These are phyloP conservation scores for Drosophila guanche DNA, from an alignment of 1,140 invertebrate genomes.

Conservation along the genomic window DNA sequence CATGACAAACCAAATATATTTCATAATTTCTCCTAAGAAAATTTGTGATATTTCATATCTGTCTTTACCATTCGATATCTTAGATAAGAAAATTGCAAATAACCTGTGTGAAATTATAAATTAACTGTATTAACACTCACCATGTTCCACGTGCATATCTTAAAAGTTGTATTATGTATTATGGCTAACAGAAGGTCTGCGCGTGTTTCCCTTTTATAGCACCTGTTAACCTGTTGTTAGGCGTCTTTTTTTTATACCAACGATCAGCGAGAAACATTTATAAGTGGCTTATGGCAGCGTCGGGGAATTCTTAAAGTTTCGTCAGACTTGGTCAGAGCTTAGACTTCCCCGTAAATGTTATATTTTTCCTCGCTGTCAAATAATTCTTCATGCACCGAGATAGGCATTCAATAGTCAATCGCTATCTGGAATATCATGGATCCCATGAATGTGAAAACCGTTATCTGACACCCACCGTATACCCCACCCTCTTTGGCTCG, in stretches of 20 bases:
- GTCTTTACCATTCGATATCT: no score
- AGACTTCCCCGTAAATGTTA: no score
- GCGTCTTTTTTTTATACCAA: no score
- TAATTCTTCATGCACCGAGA: conserved; percentile 3
- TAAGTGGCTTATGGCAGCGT: no score
- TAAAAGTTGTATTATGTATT: conserved; percentile 10
- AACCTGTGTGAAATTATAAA: neutral
- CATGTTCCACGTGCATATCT: neutral
- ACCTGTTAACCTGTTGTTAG: neutral
- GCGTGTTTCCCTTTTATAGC: conserved; percentile 25
- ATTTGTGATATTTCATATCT: no score
- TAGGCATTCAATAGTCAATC: neutral
- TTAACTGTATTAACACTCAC: neutral
- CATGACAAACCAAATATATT: no score
- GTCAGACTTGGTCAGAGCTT: no score
- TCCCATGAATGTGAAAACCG: conserved; percentile 13
- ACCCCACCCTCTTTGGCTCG: conserved; percentile 11
- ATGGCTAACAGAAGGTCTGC: conserved; percentile 3
- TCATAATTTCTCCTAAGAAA: no score
- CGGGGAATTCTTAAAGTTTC: no score
- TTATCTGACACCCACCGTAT: conserved; percentile 25
- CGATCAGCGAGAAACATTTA: no score
- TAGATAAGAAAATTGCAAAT: no score
- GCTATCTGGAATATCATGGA: conserved; percentile 6
- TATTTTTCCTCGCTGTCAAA: neutral